Percentiles rank a stretch among this genome's conserved stretches.
Evolutionary conservation across 92 coral and sea anemone species (phyloP).

Genomic region (Meandrina meandrites): DNA sequence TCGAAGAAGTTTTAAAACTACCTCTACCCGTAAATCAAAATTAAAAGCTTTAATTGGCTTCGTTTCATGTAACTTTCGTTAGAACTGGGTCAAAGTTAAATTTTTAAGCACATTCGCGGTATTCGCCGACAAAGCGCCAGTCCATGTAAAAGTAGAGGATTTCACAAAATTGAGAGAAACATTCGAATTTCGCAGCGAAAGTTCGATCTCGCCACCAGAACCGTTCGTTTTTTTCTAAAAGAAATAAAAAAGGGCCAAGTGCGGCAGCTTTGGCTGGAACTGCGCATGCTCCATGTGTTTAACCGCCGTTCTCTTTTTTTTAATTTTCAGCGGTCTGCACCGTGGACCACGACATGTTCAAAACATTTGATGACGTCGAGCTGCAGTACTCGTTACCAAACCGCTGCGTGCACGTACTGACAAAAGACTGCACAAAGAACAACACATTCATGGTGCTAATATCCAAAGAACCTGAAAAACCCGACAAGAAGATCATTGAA

Average conservation of each 20-base stretch:
- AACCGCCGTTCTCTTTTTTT: not conserved
- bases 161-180: not conserved
- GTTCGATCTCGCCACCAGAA: not conserved
- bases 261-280: no score
- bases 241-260: no score
- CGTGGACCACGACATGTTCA: constrained; percentile 32
- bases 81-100: no score
- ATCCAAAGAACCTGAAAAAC: constrained; percentile 11
- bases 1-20: no score
- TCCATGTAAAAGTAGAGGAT: not conserved
- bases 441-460: constrained; percentile 20
- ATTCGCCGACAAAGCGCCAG: not conserved
- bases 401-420: constrained; percentile 29
- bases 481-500: constrained; percentile 25
- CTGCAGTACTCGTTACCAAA: constrained; percentile 35
- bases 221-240: no score
- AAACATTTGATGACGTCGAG: constrained; percentile 39
- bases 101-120: no score
- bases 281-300: not conserved
- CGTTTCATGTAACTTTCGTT: no score
- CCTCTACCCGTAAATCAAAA: no score
- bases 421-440: constrained; percentile 35
- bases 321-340: constrained; percentile 40
- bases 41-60: no score
- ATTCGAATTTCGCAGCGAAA: not conserved